Evolutionary conservation across 2,797 vertebrate genomes (phyloP), one percentile per base, ranked within the genome.

Genomic region (Peromyscus nudipes): DNA sequence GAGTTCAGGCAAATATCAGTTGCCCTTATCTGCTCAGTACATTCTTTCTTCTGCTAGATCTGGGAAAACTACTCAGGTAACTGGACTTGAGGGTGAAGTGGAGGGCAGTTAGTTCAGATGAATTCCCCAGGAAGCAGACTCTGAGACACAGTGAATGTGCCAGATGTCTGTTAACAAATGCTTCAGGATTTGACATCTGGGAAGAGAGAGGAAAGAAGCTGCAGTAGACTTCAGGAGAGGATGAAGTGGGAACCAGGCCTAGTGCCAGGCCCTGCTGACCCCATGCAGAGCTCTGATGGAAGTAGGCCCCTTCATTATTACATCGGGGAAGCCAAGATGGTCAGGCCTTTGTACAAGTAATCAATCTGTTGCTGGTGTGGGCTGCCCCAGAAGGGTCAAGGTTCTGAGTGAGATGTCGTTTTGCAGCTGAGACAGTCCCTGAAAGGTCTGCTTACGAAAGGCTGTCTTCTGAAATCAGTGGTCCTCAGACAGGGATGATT

Each of bases 1-100:
- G 86, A 97, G 69, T 75, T 84, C 76, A 92, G 57, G 89, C 77
- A 89, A 92, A 80, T 92, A 62, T 77, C 91, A 88, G 23, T 64
- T 84, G 49, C 64, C 46, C 57, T 69, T 93, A 79, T 77, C 34
- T 77, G 13, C 65, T 91, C 60, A 65, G 49, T 49, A 10, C 76
- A 31, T 82, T 85, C 60, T 97, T 49, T 95, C 52, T 93, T 91
- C 94, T 65, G 12, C 52, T 93, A 31, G 4, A 71, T 93, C 87
- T 89, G 55, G 11, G 17, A 62, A 14, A 93, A 92, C 0, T 0
- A 73, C n/a, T 94, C 19, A 12, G 73, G 60, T 80, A 84, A 73
- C 31, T 81, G n/a, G 14, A 37, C 2, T n/a, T 82, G 3, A 89
- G 9, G 67, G 60, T 55, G 25, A 93, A 94, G 57, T 21, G 21